Evolutionary conservation across 1,140 invertebrate species (phyloP), one percentile per base, ranked within the genome.

Genomic region (Zaprionus ghesquierei): DNA sequence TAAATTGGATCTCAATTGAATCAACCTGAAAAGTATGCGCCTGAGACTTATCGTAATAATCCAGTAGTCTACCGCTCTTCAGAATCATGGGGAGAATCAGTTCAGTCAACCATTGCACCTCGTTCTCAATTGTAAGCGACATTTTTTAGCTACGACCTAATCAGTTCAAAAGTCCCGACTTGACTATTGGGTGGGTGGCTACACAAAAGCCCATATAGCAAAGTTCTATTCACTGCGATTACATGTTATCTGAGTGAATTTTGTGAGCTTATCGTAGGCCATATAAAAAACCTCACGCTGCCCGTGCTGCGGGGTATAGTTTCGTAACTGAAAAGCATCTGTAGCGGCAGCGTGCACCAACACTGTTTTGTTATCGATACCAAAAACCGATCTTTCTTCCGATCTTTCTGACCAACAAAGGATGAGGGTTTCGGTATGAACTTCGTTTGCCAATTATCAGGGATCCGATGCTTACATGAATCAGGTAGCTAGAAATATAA

Each of bases 1-100:
- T 90, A 1, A 86, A 62, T 51, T 77, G 64, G 0, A 91, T 64
- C 0, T 77, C 50, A 25, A 91, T 81, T 44, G 60, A 33, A 0
- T 29, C 23, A 13, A 91, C 63, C 1, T 62, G 18, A 35, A 91
- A 79, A 9, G 69, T 75, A 13, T 65, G 13, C 0, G 20, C 29
- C 31, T 73, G 61, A 0, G 51, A 18, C 1, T 68, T 58, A 5
- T 49, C 54, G 38, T 74, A 80, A 55, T 81, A 73, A 2, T 79
- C 78, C 29, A 82, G 22, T 6, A 91, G 56, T 12, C 72, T 55
- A 0, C 82, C 77, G 10, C 35, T 53, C 18, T 29, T 50, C 0
- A 90, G 25, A 23, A 85, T 76, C 33, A 58, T 22, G 1, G 74
- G 70, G 6, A 89, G 35, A 50, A 89, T 75, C n/a, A 20, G 44